These are phyloP conservation scores for Pseudochaenichthys georgianus DNA, from an alignment of 2,797 vertebrate genomes.

Conservation along the genomic window DNA sequence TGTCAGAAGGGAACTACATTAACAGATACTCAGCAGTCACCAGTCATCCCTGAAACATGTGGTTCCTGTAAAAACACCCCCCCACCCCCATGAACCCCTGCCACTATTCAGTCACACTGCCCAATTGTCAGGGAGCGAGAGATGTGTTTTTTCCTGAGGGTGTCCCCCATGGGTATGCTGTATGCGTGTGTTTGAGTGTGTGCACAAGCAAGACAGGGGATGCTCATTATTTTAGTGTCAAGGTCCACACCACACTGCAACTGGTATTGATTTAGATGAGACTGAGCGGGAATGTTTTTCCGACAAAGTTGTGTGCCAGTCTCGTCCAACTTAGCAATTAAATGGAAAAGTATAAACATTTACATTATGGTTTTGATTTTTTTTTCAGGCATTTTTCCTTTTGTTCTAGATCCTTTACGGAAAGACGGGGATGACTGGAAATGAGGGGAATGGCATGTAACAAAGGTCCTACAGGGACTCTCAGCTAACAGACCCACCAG, in stretches of 20 bases:
- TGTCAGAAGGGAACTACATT: conserved; percentile 70
- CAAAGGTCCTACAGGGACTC: conserved; percentile 27
- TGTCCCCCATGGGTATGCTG: conserved; percentile 76
- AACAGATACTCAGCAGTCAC: conserved; percentile 79
- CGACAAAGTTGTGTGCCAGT: conserved; percentile 30
- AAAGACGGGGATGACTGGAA: conserved; percentile 57
- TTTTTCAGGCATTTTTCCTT: conserved; percentile 46
- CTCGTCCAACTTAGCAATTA: conserved; percentile 45
- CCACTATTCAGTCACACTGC: conserved; percentile 67
- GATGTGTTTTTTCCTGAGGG: conserved; percentile 82
- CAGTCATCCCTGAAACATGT: conserved; percentile 79
- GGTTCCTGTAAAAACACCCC: conserved; percentile 81
- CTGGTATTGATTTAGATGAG: conserved; percentile 68
- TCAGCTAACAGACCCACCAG: conserved; percentile 45
- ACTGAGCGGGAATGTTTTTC: conserved; percentile 40
- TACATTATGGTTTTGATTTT: conserved; percentile 57
- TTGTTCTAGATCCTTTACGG: conserved; percentile 44
- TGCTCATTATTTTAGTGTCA: conserved; percentile 64
- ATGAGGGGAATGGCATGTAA: conserved; percentile 22
- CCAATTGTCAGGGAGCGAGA: conserved; percentile 51
- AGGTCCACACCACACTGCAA: conserved; percentile 54
- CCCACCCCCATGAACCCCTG: conserved; percentile 47
- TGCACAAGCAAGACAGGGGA: conserved; percentile 55
- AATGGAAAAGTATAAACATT: conserved; percentile 60
- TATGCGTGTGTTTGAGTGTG: conserved; percentile 45